Evolutionary conservation across 2,113 vertebrate genomes (phyloP), one percentile per base, ranked within the genome.

Genomic region (Rhipidura dahli): DNA sequence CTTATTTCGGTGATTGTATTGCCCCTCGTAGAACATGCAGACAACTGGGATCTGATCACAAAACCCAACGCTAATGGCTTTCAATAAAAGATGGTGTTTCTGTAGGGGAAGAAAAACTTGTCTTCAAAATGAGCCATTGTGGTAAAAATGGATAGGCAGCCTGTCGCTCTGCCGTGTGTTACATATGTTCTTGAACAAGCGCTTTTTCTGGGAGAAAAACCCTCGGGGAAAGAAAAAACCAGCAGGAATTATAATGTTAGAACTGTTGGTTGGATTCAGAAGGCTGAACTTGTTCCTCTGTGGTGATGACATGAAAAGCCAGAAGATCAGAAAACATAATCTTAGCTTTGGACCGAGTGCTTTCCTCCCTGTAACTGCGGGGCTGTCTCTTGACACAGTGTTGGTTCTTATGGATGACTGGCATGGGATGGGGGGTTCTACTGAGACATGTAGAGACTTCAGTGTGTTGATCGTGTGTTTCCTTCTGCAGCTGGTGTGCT

Each of bases 1-100:
- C 95, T 97, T 97, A 95, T 96, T 97, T 97, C 72, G 20, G 80
- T 91, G 79, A 85, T 97, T 90, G 84, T 96, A 53, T 96, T 97
- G 95, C 69, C 3, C 86, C 11, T 65, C 13, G 5, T 68, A 89
- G 92, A 97, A 96, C 94, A 96, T 96, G 93, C 91, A 95, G 92
- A 97, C 97, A 97, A 95, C 93, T 94, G 96, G 92, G 95, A 92
- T 94, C 86, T 57, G 92, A 93, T 96, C 93, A 72, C 94, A 85
- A 87, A 94, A 80, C 83, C 76, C 93, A 64, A 7, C 4, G 16
- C 70, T 96, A 94, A 95, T 90, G 94, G 93, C 72, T 96, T 89
- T 73, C 92, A 70, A 56, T 91, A 85, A 86, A 91, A 77, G 78
- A 84, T 96, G 92, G 84, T 91, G 85, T 92, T 95, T 94, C 83